Percentiles rank a stretch among this genome's conserved stretches.
These are phyloP conservation scores for Ecliptopera silaceata DNA, from an alignment of 2,888 invertebrate genomes.

Conservation along the genomic window DNA sequence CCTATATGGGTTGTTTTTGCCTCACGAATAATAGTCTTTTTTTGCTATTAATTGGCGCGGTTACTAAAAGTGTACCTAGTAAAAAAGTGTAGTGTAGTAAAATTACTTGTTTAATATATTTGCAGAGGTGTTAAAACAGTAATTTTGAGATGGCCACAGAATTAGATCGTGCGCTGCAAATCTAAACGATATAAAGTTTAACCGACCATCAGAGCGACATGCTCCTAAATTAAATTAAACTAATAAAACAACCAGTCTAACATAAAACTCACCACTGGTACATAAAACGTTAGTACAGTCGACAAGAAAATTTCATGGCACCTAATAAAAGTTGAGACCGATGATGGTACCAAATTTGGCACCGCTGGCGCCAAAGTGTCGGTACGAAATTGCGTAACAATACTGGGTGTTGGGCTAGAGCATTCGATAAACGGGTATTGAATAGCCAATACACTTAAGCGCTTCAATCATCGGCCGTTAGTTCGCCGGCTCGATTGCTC, in stretches of 20 bases:
- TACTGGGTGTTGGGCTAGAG: slow-evolving; percentile 10
- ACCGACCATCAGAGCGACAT: slow-evolving; percentile 7
- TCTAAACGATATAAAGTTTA: slow-evolving; percentile 10
- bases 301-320: slow-evolving; percentile 22
- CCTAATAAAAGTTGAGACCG: slow-evolving; percentile 12
- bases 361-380: neutral
- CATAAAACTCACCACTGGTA: slow-evolving; percentile 14
- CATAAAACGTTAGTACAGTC: slow-evolving; percentile 17
- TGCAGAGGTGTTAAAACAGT: no score
- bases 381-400: slow-evolving; percentile 19
- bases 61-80: no score
- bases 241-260: slow-evolving; percentile 21
- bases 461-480: slow-evolving; percentile 43
- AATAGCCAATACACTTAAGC: slow-evolving; percentile 41
- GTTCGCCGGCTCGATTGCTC: slow-evolving; percentile 24
- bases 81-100: no score
- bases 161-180: neutral
- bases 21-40: no score
- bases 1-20: no score
- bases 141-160: neutral
- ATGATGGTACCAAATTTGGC: neutral
- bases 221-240: slow-evolving; percentile 23
- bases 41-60: no score
- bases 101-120: no score
- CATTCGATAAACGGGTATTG: slow-evolving; percentile 23